Conservation (phyloP, 2,888 invertebrate genomes). For the Sminthurinus aureus region DNA sequence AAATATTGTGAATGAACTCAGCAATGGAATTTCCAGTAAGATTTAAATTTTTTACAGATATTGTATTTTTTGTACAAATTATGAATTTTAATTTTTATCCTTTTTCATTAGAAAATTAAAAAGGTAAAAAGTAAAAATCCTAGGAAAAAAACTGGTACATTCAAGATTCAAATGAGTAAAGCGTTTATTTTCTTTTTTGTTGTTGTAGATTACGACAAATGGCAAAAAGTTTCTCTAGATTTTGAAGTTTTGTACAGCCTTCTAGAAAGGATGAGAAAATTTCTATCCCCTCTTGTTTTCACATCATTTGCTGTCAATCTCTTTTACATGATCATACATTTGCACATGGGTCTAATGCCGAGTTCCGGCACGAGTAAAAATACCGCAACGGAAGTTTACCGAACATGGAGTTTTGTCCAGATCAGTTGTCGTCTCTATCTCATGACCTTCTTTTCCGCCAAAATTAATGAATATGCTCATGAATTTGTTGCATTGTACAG, state of each 20-base stretch:
- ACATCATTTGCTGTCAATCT: conserved; percentile 24
- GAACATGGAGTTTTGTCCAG: conserved; percentile 35
- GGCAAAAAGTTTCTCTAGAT: conserved; percentile 16
- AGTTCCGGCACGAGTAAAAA: background rate
- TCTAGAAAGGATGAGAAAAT: conserved; percentile 12
- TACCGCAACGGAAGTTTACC: conserved; percentile 18
- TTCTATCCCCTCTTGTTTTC: conserved; percentile 35
- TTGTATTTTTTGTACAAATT: background rate
- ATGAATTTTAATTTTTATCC: background rate
- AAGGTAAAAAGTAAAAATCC: no score
- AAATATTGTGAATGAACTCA: background rate
- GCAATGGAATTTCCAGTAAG: background rate
- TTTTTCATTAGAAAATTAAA: no score
- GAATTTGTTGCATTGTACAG: conserved; percentile 23
- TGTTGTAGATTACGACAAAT: background rate
- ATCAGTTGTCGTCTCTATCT: conserved; percentile 10
- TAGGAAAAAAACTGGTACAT: no score
- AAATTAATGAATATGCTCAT: conserved; percentile 34
- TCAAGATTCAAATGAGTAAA: no score
- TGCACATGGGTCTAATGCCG: conserved; percentile 35
- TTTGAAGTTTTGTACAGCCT: conserved; percentile 16
- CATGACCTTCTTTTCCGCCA: conserved; percentile 24
- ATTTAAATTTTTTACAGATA: background rate
- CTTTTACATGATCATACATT: conserved; percentile 39
- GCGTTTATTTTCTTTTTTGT: no score